phyloP scores from a whole-genome alignment of 1,140 invertebrate genomes.

The Heliconius melpomene region DNA sequence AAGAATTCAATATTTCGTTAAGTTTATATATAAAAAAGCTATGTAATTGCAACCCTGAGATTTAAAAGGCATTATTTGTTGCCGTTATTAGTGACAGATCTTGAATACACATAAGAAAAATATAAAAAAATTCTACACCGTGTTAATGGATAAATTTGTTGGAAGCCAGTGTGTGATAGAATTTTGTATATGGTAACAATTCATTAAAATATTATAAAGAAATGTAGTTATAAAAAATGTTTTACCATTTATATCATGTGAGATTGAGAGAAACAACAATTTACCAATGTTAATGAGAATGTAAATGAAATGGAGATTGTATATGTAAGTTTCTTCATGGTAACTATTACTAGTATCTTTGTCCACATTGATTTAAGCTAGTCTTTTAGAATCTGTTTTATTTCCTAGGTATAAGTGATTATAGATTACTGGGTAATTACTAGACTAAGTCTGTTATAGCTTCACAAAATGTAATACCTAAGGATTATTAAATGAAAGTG shows the following conservation, averaged over 20 bases:
- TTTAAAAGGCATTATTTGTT: neutral
- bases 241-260: neutral
- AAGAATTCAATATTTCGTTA: neutral
- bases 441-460: constrained; percentile 19
- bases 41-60: neutral
- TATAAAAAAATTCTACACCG: neutral
- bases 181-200: neutral
- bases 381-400: constrained; percentile 39
- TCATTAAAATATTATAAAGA: neutral
- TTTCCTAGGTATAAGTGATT: constrained; percentile 27
- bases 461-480: constrained; percentile 26
- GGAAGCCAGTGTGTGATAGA: neutral
- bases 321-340: constrained; percentile 3
- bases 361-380: constrained; percentile 31
- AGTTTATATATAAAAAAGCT: neutral
- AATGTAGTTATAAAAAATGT: neutral
- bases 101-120: neutral
- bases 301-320: neutral
- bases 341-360: constrained; percentile 4
- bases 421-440: constrained; percentile 22
- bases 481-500: constrained; percentile 35
- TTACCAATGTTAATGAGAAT: neutral
- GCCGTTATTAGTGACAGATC: neutral
- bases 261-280: neutral
- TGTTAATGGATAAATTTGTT: neutral